Evolutionary conservation across 2,888 invertebrate species (phyloP).

Genomic region (Mycogona germanica): DNA sequence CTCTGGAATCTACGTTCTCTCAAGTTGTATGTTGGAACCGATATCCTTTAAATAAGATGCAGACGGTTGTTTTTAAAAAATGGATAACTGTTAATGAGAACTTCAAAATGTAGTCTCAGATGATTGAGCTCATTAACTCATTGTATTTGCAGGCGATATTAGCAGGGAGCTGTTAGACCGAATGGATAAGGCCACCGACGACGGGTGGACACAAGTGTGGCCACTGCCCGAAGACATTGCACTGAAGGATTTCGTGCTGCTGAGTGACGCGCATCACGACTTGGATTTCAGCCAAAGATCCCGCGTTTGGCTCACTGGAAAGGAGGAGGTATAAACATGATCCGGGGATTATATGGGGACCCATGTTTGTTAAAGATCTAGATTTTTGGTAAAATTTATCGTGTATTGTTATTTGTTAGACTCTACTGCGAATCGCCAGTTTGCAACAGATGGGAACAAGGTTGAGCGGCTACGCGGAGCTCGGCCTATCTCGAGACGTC

Average conservation of each 20-base stretch:
- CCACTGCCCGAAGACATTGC: conserved; percentile 24
- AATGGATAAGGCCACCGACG: too few relatives aligned
- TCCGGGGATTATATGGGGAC: too few relatives aligned
- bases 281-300: not conserved
- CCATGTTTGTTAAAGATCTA: too few relatives aligned
- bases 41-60: too few relatives aligned
- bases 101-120: too few relatives aligned
- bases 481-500: not conserved
- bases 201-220: conserved; percentile 21
- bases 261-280: not conserved
- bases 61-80: too few relatives aligned
- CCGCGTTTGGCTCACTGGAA: conserved; percentile 5
- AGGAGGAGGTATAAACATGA: conserved; percentile 14
- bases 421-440: conserved; percentile 9
- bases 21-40: too few relatives aligned
- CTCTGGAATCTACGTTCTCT: too few relatives aligned
- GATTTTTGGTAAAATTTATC: too few relatives aligned
- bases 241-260: conserved; percentile 19
- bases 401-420: not conserved
- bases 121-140: too few relatives aligned
- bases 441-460: conserved; percentile 5
- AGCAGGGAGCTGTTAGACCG: not conserved
- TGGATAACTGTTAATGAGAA: too few relatives aligned
- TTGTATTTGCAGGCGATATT: not conserved
- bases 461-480: conserved; percentile 2